Evolutionary conservation across 2,797 vertebrate genomes (phyloP), one percentile per base, ranked within the genome.

Genomic region (Labeo calbasu): DNA sequence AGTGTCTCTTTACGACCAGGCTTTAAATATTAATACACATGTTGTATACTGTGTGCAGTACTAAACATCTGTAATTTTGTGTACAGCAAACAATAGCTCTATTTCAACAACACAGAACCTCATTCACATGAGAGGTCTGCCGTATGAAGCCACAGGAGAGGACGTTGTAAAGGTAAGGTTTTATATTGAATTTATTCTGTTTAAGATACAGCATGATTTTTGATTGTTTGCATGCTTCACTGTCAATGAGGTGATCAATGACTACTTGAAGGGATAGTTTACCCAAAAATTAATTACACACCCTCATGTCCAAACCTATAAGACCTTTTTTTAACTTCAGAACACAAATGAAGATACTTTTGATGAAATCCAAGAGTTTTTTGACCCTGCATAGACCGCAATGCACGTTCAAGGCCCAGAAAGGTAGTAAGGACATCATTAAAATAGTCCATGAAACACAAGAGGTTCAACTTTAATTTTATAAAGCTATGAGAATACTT

Each of bases 121-220:
- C 77, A 87, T 99, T 86, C 97, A 96, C 59, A 83, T 99, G 93
- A 94, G 96, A 87, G 97, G 98, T 17, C 91, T 99, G 77, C 96
- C 98, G 19, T 95, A 93, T 86, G 91, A 94, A 21, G 93, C 90
- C 4, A 94, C 92, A 0, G 96, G 92, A 81, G 94, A 94, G 73
- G 97, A 99, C 80, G 90, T 99, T 21, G 92, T 96, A 65, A 93
- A 95, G 32, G 98, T 99, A 81, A 90, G 40, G 6, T 85, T 21
- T 73, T 23, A n/a, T 4, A 32, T 40, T 53, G 4, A 55, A 43
- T 43, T 46, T 14, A 12, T 72, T 19, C 13, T 11, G 23, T 40
- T 43, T 9, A 59, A 32, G 17, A 50, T 50, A 15, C 6, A 28
- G 7, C 2, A n/a, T 63, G 13, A 6, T 17, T 36, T 53, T 43